Evolutionary conservation across 2,888 invertebrate species (phyloP).

Genomic region (Alentia gelatinosa): DNA sequence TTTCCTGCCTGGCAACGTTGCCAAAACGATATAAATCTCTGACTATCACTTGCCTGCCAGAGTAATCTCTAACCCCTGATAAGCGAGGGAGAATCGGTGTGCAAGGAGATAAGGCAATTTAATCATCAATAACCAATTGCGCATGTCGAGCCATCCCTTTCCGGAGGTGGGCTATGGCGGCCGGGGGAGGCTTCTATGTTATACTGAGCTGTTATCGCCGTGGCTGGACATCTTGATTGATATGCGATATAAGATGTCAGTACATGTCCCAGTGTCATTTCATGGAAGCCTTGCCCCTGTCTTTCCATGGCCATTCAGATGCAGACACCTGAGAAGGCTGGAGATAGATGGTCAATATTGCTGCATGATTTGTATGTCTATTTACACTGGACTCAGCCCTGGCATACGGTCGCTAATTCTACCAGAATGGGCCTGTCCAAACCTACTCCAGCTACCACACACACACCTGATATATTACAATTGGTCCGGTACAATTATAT

Average conservation of each 20-base stretch:
- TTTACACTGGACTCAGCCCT: not conserved
- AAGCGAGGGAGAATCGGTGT: not conserved
- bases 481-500: too few species aligned
- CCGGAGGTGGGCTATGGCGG: not conserved
- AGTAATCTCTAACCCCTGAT: not conserved
- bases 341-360: not conserved
- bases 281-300: too few species aligned
- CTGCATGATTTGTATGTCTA: not conserved
- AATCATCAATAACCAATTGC: conserved; percentile 3
- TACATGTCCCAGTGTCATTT: too few species aligned
- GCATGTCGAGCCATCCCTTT: not conserved
- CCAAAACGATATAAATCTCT: not conserved
- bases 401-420: too few species aligned
- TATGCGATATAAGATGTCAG: too few species aligned
- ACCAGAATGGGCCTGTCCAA: too few species aligned
- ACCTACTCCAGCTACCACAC: too few species aligned
- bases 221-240: too few species aligned
- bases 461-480: too few species aligned
- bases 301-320: too few species aligned
- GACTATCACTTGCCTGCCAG: not conserved
- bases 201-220: too few species aligned
- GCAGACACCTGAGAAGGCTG: not conserved
- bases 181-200: not conserved
- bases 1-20: not conserved
- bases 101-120: not conserved